phyloP scores from a whole-genome alignment of 53 echinoderm and acorn worm species.

The Glandiceps talaboti region DNA sequence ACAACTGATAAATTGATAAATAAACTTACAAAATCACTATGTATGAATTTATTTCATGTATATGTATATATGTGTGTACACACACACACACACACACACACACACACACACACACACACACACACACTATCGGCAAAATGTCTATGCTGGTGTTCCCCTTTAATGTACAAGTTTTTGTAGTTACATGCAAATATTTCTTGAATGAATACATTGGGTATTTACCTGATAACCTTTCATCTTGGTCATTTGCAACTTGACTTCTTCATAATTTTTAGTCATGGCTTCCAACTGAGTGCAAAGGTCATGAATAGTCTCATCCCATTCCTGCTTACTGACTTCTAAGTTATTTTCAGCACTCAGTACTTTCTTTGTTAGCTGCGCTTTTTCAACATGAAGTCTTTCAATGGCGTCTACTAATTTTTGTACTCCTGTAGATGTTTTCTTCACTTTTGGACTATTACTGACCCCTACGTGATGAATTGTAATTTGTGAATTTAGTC shows the following conservation, averaged over 20 bases:
- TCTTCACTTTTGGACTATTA: neutral
- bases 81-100: no score
- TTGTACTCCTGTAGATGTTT: slow-evolving; percentile 12
- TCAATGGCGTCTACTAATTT: slow-evolving; percentile 50
- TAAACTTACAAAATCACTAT: no score
- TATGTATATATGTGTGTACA: no score
- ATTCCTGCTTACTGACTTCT: neutral
- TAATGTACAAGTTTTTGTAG: no score
- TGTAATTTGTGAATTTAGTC: no score
- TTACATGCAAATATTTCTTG: no score
- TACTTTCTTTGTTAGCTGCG: slow-evolving; percentile 51
- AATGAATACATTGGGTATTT: no score
- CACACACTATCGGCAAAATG: no score
- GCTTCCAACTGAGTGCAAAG: neutral
- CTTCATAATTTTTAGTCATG: neutral
- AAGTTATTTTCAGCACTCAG: neutral
- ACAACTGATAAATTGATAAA: no score
- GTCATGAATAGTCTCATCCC: neutral
- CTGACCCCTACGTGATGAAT: neutral
- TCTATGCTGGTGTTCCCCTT: no score
- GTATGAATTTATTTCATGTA: no score
- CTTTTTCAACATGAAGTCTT: slow-evolving; percentile 61
- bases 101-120: no score
- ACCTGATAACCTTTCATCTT: neutral
- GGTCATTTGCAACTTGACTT: neutral